Percentiles rank a stretch among this genome's conserved stretches.
phyloP scores from a whole-genome alignment of 2,113 vertebrate species.

The Lepus europaeus region DNA sequence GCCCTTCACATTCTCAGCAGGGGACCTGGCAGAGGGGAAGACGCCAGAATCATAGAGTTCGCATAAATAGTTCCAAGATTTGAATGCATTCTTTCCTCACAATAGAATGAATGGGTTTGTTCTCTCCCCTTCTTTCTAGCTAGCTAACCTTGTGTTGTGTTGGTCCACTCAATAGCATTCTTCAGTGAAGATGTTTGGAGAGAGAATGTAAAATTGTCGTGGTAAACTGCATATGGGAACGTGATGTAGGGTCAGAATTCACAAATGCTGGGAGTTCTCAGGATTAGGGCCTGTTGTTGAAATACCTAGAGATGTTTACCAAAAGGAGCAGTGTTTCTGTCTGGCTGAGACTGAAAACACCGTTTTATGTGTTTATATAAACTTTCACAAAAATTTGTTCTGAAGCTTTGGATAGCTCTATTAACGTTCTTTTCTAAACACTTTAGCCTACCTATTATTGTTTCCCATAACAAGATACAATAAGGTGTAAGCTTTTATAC shows the following conservation, averaged over 20 bases:
- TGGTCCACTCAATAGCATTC: slow-evolving; percentile 65
- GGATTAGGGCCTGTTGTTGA: background rate
- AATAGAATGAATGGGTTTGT: slow-evolving; percentile 74
- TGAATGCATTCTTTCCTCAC: slow-evolving; percentile 81
- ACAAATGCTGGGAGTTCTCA: background rate
- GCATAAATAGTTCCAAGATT: slow-evolving; percentile 72
- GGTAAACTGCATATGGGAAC: slow-evolving; percentile 23
- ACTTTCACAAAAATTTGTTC: background rate
- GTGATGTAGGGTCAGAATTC: slow-evolving; percentile 2
- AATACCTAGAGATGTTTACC: slow-evolving; percentile 12
- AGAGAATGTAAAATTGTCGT: slow-evolving; percentile 50
- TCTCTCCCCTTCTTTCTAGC: slow-evolving; percentile 53
- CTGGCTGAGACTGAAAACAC: background rate
- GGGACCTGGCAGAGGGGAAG: slow-evolving; percentile 59
- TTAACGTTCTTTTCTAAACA: background rate
- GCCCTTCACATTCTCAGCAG: slow-evolving; percentile 73
- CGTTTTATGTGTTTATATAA: background rate
- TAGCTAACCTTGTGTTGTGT: slow-evolving; percentile 61
- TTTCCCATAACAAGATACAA: slow-evolving; percentile 5
- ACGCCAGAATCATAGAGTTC: slow-evolving; percentile 61
- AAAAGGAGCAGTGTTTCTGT: background rate
- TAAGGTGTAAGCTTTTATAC: background rate
- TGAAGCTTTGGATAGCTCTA: background rate
- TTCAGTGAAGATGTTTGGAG: slow-evolving; percentile 65
- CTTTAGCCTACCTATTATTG: background rate